Evolutionary conservation across 2,797 vertebrate genomes (phyloP).

Genomic region (Phylloscopus collybita): DNA sequence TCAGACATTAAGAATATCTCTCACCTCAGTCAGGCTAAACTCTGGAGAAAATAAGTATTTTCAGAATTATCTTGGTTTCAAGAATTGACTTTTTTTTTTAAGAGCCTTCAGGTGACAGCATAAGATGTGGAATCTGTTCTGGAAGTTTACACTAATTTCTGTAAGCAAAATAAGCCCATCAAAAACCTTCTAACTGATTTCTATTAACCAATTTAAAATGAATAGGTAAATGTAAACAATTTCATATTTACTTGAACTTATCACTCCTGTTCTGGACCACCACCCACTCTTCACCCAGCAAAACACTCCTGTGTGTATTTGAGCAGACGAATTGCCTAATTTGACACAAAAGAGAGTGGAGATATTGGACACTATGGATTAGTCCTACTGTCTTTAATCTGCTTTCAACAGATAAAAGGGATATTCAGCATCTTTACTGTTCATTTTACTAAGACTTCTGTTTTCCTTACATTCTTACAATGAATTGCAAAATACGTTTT

Average conservation of each 20-base stretch:
- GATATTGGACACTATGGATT: not conserved
- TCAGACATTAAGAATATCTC: not conserved
- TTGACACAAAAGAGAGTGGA: not conserved
- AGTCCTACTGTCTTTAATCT: not conserved
- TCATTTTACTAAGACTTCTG: not conserved
- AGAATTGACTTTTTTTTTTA: not conserved
- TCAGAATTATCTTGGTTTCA: not conserved
- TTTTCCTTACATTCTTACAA: not conserved
- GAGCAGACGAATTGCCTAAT: not conserved
- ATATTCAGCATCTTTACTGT: not conserved
- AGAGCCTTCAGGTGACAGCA: not conserved
- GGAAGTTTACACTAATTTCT: not conserved
- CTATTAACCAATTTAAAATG: not conserved
- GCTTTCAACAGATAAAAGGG: not conserved
- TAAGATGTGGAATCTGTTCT: not conserved
- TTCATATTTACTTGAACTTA: not conserved
- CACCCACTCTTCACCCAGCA: not conserved
- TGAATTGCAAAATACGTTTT: not conserved
- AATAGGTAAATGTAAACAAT: rapidly evolving
- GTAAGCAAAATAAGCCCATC: not conserved
- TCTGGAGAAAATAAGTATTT: not conserved
- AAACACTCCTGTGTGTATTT: not conserved
- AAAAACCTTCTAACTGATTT: not conserved
- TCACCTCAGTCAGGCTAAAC: not conserved
- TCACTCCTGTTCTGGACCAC: not conserved